Evolutionary conservation across 2,113 vertebrate genomes (phyloP).

Genomic region (Synodontis membranacea): DNA sequence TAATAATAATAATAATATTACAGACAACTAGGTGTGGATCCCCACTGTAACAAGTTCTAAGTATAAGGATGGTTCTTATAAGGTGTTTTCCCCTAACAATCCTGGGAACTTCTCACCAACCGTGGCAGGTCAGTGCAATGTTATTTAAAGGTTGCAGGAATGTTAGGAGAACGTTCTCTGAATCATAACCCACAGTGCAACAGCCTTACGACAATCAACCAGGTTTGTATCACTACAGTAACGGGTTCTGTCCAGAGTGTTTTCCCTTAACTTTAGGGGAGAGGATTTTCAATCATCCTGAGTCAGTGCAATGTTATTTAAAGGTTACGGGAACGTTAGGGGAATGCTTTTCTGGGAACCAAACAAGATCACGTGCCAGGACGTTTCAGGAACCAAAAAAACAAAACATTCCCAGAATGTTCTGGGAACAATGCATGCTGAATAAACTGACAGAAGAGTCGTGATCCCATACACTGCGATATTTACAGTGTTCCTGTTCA

Average conservation of each 20-base stretch:
- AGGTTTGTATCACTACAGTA: background rate
- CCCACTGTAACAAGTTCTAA: background rate
- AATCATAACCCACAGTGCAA: background rate
- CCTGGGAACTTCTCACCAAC: background rate
- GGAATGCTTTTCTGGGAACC: background rate
- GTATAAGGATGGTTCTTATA: background rate
- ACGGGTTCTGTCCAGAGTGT: background rate
- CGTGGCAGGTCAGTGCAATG: background rate
- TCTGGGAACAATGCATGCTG: background rate
- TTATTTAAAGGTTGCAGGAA: background rate
- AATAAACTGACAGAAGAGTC: background rate
- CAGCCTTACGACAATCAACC: background rate
- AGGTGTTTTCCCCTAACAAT: background rate
- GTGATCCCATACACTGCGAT: background rate
- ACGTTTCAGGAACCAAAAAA: background rate
- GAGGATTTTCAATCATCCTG: background rate
- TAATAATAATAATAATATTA: too few relatives aligned
- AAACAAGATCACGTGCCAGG: background rate
- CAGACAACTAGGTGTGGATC: background rate
- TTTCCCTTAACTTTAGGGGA: background rate
- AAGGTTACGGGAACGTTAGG: background rate
- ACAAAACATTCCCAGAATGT: background rate
- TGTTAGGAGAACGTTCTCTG: background rate
- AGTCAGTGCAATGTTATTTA: background rate
- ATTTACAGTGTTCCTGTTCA: background rate